Conservation (phyloP, 2,113 vertebrate species). For the Cavia porcellus region DNA sequence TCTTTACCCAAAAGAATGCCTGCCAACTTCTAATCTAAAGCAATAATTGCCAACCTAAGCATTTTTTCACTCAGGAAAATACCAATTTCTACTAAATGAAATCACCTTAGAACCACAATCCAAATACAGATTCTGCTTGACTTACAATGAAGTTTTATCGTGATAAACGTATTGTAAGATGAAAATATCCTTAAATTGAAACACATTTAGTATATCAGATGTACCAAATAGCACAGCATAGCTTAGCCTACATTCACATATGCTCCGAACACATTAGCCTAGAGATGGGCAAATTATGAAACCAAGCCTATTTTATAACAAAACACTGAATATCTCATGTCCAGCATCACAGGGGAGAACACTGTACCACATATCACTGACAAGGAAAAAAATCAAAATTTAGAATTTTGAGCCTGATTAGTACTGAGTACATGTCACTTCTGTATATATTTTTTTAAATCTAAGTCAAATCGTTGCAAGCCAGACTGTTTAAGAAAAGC, state of each 20-base stretch:
- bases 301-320: background rate
- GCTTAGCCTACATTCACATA: background rate
- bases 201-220: background rate
- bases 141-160: background rate
- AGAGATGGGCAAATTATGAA: background rate
- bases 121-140: background rate
- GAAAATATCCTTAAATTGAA: background rate
- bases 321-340: background rate
- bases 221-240: background rate
- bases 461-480: background rate
- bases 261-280: background rate
- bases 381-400: background rate
- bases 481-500: background rate
- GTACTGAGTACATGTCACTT: background rate
- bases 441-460: no score
- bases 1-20: background rate
- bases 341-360: background rate
- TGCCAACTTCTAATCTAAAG: background rate
- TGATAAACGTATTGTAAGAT: background rate
- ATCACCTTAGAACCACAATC: background rate
- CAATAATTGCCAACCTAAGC: background rate
- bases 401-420: background rate
- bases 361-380: background rate
- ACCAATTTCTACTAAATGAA: slow-evolving; percentile 36
- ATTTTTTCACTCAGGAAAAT: slow-evolving; percentile 6